Base-by-base conservation (phyloP, 2,888 invertebrate genomes). In the Stegophylla sp. region DNA sequence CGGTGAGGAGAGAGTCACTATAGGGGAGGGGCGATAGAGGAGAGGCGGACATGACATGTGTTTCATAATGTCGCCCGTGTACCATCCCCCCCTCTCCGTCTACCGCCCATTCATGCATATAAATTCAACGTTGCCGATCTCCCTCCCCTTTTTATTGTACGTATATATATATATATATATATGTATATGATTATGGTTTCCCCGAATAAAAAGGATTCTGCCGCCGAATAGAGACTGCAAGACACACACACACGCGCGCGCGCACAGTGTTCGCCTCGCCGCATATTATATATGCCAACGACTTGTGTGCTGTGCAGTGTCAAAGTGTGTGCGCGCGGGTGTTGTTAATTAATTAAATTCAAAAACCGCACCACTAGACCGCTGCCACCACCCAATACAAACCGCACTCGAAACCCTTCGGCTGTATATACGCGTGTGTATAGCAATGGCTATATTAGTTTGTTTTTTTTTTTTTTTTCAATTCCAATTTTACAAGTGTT, bases 261-360 rank as follows among this genome's bases (percentile, higher is more conserved):
- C n/a, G n/a, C n/a, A n/a, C 15, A 45, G 41, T 59, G 59, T 51
- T 51, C 10, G 41, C 10, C 9, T 26, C 1, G 10, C 41, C n/a
- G n/a, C n/a, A n/a, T n/a, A n/a, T n/a, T n/a, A n/a, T n/a, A 53
- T 20, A 43, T 26, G 23, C 59, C 5, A 2, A 26, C 23, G 28
- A 20, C 43, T 41, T 5, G 43, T 43, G n/a, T n/a, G n/a, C 10
- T 17, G 15, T 74, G 26, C 26, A 43, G 26, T 51, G 41, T 7
- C 15, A 20, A 3, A 7, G 23, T 15, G 15, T 2, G 72, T 45
- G 56, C 17, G 56, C n/a, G 9, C n/a, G 45, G n/a, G n/a, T n/a
- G n/a, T n/a, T 73, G 61, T 63, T 69, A 69, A 69, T 79, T 79
- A 79, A 79, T 79, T 79, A 48, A 79, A 79, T 61, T 61, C 59